Base-by-base conservation (phyloP, 1,140 invertebrate species). In the Macrobrachium nipponense region DNA sequence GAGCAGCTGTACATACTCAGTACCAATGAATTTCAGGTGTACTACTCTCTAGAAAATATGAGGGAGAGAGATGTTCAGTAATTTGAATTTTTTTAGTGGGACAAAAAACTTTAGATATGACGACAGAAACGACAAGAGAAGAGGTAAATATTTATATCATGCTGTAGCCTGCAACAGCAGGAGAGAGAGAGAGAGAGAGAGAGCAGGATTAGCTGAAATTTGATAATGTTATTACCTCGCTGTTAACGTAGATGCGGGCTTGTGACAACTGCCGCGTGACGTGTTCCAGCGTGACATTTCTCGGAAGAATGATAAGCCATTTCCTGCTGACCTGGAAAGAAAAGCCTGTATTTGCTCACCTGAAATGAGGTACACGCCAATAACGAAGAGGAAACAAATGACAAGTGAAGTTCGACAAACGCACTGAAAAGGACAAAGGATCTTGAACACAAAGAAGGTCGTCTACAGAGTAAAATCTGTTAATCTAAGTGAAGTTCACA, bases 241-340 rank as follows among this genome's bases (percentile, higher is more conserved):
- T 85, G 43, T 85, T 73, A 27, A 85, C 51, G 43, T 51, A 85
- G 23, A 85, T 58, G 7, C 20, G 44, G 8, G 76, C 75, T 11
- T 78, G 20, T 15, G 18, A 20, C 7, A 85, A 58, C 58, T 20
- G 36, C 5, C 27, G 8, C 7, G 61, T 51, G 10, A 77, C 43
- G 11, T 76, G 36, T 10, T 77, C n/a, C 14, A 85, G 5, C 0
- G 82, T 51, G 0, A 36, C 27, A 58, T 85, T 85, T 5, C 11
- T 18, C 10, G 82, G 75, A 20, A 85, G 82, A 11, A 85, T 36
- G 3, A 85, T 11, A 2, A 85, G 75, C 82, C 82, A 85, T 61
- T n/a, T 85, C 82, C 43, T 85, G 82, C 23, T 79, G 82, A 11
- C 18, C 36, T 1, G 75, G 79, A 27, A 68, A 85, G 4, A 85